These are phyloP conservation scores for Papilio demoleus DNA, from an alignment of 2,888 invertebrate species.

Conservation along the genomic window DNA sequence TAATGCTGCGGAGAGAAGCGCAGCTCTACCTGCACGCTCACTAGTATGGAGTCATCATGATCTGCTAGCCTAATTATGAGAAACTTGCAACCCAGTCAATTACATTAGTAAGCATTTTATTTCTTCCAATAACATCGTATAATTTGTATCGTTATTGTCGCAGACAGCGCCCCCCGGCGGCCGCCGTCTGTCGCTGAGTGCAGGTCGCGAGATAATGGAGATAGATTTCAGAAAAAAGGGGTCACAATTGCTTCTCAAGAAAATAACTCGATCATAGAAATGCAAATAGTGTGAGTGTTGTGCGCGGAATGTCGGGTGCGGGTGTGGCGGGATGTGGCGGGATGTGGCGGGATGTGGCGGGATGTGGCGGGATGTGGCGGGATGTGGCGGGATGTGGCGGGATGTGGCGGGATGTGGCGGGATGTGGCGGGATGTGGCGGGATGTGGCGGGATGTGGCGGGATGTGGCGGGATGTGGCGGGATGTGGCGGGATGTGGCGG, in stretches of 20 bases:
- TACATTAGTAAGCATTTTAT: background rate
- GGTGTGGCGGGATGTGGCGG: constrained; percentile 51
- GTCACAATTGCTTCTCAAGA: constrained; percentile 17
- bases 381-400: too few relatives aligned
- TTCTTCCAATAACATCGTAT: background rate
- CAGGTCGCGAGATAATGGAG: constrained; percentile 17
- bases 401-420: too few relatives aligned
- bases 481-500: too few relatives aligned
- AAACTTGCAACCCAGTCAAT: background rate
- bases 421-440: too few relatives aligned
- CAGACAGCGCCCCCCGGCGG: background rate
- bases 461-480: too few relatives aligned
- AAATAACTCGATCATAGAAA: constrained; percentile 28
- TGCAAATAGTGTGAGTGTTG: constrained; percentile 29
- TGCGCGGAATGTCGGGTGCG: constrained; percentile 28
- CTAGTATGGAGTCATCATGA: too few relatives aligned
- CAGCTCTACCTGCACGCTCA: too few relatives aligned
- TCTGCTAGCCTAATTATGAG: background rate
- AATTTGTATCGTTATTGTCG: background rate
- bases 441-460: too few relatives aligned
- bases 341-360: constrained; percentile 43
- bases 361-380: constrained; percentile 10
- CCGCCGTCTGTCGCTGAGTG: background rate
- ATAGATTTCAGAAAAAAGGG: constrained; percentile 23
- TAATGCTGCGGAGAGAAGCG: too few relatives aligned